Base-by-base conservation (phyloP, 1,140 invertebrate genomes). In the Reticulitermes speratus region DNA sequence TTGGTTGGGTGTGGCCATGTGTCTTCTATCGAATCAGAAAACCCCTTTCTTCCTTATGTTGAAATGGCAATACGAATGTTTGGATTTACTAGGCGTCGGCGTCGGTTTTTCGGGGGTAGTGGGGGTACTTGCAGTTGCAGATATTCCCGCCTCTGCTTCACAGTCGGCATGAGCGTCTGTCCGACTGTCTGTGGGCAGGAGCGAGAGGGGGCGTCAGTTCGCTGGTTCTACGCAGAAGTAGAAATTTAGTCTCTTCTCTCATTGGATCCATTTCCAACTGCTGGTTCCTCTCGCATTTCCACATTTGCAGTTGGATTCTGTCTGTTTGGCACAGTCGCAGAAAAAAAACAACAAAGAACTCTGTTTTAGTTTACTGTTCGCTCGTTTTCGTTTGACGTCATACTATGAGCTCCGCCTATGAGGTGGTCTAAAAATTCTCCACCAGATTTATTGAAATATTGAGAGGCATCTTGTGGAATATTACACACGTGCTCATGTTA, bases 181-280 rank as follows among this genome's bases (percentile, higher is more conserved):
- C 65, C 65, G 65, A 75, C 65, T 75, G 65, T 75, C 65, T 75
- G 25, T 75, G n/a, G 65, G 65, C n/a, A 30, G 65, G 65, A 30
- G 65, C 5, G 21, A 7, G 8, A 75, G 65, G 65, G 65, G 65
- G 65, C 65, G 65, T 75, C 65, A 25, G 65, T n/a, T 75, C 65
- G 65, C n/a, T 75, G 65, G 65, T 75, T 75, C 65, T 75, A 75
- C 65, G 65, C 65, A 75, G 65, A 75, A 75, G 65, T 75, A 75
- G 65, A 75, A 75, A 75, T 75, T 30, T 30, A 75, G 65, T 75
- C 65, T 75, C 25, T 75, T 75, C 65, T 75, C 65, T 16, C 65
- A 75, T 75, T 75, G 65, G 65, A 75, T 25, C 65, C n/a, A 30
- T n/a, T 75, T 75, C 65, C 65, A 75, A 75, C 65, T 75, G 25